A percentile compares a stretch with the other conserved stretches of the same genome.
Evolutionary conservation across 2,888 invertebrate genomes (phyloP).

Genomic region (Mimumesa dahlbomi): DNA sequence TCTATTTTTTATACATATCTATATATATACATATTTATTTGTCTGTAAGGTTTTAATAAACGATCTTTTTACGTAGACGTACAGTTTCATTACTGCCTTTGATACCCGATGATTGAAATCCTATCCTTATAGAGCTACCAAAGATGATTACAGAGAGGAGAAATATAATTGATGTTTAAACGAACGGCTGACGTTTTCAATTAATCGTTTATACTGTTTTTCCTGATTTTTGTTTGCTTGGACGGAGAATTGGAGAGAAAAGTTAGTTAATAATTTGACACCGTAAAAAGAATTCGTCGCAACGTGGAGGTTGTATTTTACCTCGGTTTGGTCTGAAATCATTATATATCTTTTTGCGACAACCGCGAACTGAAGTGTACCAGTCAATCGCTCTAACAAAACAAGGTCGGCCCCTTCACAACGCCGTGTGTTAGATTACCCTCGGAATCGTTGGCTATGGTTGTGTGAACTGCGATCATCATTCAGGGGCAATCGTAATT

Average conservation of each 20-base stretch:
- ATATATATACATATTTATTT: constrained; percentile 51
- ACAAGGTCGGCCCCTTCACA: constrained; percentile 52
- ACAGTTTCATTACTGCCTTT: too few species aligned
- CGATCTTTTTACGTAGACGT: constrained; percentile 48
- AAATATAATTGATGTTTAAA: too few species aligned
- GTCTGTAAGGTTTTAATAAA: constrained; percentile 61
- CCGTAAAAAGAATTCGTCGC: background rate
- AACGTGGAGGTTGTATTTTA: background rate
- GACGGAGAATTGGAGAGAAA: too few species aligned
- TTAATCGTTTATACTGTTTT: too few species aligned
- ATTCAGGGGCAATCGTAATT: background rate
- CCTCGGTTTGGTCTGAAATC: background rate
- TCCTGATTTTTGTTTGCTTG: too few species aligned
- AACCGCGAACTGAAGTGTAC: constrained; percentile 33
- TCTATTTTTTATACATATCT: constrained; percentile 43
- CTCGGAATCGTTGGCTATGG: background rate
- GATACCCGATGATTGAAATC: too few species aligned
- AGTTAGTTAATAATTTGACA: too few species aligned
- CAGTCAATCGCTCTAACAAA: constrained; percentile 38
- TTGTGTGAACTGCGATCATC: background rate
- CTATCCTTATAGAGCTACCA: too few species aligned
- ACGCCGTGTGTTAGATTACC: background rate
- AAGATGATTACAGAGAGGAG: too few species aligned
- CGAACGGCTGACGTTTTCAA: too few species aligned
- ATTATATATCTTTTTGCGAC: constrained; percentile 5